Conservation (phyloP, 2,113 vertebrate species). For the Psammodynastes pulverulentus region DNA sequence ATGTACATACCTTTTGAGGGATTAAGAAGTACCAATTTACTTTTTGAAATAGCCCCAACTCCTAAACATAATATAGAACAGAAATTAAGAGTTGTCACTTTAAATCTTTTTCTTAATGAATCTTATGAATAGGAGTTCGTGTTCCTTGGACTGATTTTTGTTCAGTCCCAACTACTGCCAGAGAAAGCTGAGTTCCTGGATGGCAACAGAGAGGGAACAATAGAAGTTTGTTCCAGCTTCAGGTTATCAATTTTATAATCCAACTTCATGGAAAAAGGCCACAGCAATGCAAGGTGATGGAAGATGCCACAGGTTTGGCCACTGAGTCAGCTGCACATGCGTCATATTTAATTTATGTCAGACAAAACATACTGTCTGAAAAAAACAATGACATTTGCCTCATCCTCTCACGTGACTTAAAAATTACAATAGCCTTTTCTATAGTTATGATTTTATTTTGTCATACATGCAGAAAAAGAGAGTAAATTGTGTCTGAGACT, state of each 20-base stretch:
- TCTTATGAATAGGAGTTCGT: not conserved
- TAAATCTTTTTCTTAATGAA: not conserved
- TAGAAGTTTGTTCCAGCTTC: not conserved
- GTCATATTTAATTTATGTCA: not conserved
- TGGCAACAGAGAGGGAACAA: not conserved
- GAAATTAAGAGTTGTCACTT: not conserved
- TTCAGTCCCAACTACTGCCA: not conserved
- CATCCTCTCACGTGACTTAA: not conserved
- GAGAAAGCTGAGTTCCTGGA: not conserved
- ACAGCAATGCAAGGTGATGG: not conserved
- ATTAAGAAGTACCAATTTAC: not conserved
- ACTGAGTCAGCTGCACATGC: not conserved
- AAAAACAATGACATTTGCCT: not conserved
- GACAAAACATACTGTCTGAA: not conserved
- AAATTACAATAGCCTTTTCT: not conserved
- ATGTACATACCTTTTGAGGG: not conserved
- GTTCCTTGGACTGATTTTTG: not conserved
- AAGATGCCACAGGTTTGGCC: not conserved
- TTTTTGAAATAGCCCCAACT: not conserved
- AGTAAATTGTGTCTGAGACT: not conserved
- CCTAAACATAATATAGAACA: not conserved
- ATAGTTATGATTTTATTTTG: not conserved
- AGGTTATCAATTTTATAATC: not conserved
- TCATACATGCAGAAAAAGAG: not conserved
- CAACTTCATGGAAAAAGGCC: not conserved